Percentiles rank a stretch among this genome's conserved stretches.
phyloP scores from a whole-genome alignment of 2,888 invertebrate genomes.

The Auanema sp. region DNA sequence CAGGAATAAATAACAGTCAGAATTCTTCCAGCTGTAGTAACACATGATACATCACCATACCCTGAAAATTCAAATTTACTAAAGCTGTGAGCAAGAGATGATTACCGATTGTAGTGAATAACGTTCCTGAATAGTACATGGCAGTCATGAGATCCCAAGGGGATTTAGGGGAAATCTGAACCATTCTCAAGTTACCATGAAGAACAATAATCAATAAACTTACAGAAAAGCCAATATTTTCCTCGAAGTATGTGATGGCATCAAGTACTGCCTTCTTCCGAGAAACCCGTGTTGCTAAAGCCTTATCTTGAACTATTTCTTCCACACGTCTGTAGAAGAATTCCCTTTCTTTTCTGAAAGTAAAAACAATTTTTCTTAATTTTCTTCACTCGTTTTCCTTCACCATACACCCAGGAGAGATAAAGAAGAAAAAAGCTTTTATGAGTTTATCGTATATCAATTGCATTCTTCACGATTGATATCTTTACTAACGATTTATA shows the following conservation, averaged over 20 bases:
- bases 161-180: conserved; percentile 28
- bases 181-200: not conserved
- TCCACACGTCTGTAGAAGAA: conserved; percentile 52
- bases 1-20: conserved; percentile 86
- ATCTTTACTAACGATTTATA: not conserved
- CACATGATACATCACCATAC: conserved; percentile 92
- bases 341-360: conserved; percentile 40
- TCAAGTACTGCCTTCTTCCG: conserved; percentile 45
- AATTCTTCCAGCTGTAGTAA: conserved; percentile 81
- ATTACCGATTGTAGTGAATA: conserved; percentile 61
- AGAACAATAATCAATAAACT: not conserved
- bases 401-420: conserved; percentile 16
- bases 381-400: not conserved
- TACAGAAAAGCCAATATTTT: conserved; percentile 40
- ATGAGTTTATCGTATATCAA: not conserved
- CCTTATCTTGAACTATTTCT: conserved; percentile 49
- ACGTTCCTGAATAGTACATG: conserved; percentile 61
- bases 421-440: conserved; percentile 13
- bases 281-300: conserved; percentile 10
- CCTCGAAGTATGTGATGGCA: conserved; percentile 57
- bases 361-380: not conserved
- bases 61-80: conserved; percentile 71
- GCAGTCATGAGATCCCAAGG: conserved; percentile 57
- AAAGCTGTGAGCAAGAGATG: not conserved
- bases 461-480: not conserved